These are phyloP conservation scores for Rhagophthalmus giganteus DNA, from an alignment of 2,888 invertebrate species.

Conservation along the genomic window DNA sequence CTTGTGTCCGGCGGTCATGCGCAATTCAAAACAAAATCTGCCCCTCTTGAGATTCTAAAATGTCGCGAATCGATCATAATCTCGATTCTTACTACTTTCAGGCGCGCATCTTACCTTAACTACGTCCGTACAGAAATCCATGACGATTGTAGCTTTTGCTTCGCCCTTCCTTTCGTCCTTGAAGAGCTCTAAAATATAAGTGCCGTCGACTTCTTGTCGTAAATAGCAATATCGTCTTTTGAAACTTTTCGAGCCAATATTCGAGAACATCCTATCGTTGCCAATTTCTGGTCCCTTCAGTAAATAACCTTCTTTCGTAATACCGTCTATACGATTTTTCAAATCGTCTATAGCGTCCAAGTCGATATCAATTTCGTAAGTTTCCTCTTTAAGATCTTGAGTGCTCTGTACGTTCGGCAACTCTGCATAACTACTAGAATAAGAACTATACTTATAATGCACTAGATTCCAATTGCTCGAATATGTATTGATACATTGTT, in stretches of 20 bases:
- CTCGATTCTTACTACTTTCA: background rate
- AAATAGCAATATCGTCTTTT: conserved; percentile 89
- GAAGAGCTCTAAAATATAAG: conserved; percentile 87
- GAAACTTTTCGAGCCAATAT: conserved; percentile 90
- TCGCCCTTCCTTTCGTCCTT: conserved; percentile 92
- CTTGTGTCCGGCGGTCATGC: conserved; percentile 83
- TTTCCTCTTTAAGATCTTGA: conserved; percentile 74
- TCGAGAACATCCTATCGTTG: conserved; percentile 87
- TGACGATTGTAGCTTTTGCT: conserved; percentile 87
- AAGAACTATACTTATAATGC: conserved; percentile 87
- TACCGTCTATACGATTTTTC: conserved; percentile 70
- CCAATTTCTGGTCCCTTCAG: conserved; percentile 89
- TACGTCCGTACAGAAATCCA: conserved; percentile 92
- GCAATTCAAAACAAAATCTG: conserved; percentile 82
- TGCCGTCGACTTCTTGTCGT: conserved; percentile 87
- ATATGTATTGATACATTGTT: conserved; percentile 75
- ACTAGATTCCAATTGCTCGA: conserved; percentile 87
- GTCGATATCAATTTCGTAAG: conserved; percentile 89
- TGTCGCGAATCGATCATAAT: background rate
- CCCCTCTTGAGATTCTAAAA: conserved; percentile 81
- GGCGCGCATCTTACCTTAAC: conserved; percentile 68
- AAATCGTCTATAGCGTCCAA: conserved; percentile 76
- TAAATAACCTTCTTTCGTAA: conserved; percentile 88
- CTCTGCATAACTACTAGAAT: conserved; percentile 85
- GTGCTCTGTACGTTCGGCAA: conserved; percentile 71